Evolutionary conservation across 1,140 invertebrate species (phyloP).

Genomic region (Macrosteles quadrilineatus): DNA sequence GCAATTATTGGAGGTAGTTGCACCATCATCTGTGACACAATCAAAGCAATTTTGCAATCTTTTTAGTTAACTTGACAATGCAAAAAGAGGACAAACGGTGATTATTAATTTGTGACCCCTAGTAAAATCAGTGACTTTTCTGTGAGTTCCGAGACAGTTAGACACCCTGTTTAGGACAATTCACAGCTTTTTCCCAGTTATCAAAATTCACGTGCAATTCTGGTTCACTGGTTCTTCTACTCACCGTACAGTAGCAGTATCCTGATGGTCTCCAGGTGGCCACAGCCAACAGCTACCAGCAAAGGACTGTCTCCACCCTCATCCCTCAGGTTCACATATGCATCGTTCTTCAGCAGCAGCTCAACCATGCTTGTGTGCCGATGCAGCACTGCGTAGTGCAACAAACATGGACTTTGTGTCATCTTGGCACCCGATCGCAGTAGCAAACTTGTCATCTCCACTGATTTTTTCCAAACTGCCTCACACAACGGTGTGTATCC

Average conservation of each 20-base stretch:
- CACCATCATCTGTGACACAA: too few relatives aligned
- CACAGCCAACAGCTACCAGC: slow-evolving; percentile 59
- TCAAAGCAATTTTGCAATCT: too few relatives aligned
- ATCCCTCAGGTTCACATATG: slow-evolving; percentile 56
- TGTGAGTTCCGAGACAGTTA: too few relatives aligned
- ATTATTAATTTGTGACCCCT: too few relatives aligned
- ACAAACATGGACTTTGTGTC: slow-evolving; percentile 57
- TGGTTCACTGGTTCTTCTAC: neutral
- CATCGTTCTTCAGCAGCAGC: slow-evolving; percentile 54
- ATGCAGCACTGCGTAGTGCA: slow-evolving; percentile 58
- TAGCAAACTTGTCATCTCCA: slow-evolving; percentile 50
- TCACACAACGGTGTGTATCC: slow-evolving; percentile 57
- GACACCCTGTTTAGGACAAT: too few relatives aligned
- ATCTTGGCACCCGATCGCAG: slow-evolving; percentile 58
- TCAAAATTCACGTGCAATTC: too few relatives aligned
- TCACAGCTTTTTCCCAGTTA: too few relatives aligned
- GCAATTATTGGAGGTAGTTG: too few relatives aligned
- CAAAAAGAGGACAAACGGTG: too few relatives aligned
- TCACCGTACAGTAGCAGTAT: slow-evolving; percentile 55
- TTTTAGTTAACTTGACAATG: too few relatives aligned
- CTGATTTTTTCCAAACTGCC: slow-evolving; percentile 55
- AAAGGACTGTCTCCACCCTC: slow-evolving; percentile 60
- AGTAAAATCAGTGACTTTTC: too few relatives aligned
- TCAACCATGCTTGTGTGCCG: slow-evolving; percentile 54
- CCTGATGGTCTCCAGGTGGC: slow-evolving; percentile 55